Percentiles rank a stretch among this genome's conserved stretches.
Conservation (phyloP, 2,888 invertebrate genomes). For the Aporophyla nigra region DNA sequence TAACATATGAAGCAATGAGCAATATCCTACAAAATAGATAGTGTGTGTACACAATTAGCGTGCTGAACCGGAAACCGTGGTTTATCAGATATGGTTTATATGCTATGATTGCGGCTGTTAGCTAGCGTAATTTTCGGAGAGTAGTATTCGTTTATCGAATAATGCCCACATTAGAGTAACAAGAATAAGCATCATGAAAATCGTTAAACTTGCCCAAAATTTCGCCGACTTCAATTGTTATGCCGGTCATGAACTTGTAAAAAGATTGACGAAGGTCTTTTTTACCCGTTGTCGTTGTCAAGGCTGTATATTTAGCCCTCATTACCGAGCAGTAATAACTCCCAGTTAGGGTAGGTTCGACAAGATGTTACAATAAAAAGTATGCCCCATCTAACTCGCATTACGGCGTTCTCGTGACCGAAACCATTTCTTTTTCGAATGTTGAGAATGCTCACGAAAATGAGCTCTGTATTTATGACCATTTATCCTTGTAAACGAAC, state of each 20-base stretch:
- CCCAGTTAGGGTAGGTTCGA: slow-evolving; percentile 83
- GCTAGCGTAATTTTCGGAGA: neutral
- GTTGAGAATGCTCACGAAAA: slow-evolving; percentile 85
- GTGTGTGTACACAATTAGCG: too few relatives aligned
- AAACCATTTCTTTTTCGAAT: slow-evolving; percentile 83
- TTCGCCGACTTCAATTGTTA: slow-evolving; percentile 27
- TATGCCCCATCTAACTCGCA: slow-evolving; percentile 83
- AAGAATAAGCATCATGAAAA: neutral
- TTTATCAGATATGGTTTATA: neutral
- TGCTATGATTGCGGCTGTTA: neutral
- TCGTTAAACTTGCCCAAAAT: neutral
- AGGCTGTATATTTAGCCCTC: slow-evolving; percentile 81
- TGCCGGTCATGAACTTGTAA: slow-evolving; percentile 80
- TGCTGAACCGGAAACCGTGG: neutral
- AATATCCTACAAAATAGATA: too few relatives aligned
- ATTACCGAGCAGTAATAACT: slow-evolving; percentile 80
- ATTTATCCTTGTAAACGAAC: slow-evolving; percentile 76
- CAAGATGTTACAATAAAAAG: slow-evolving; percentile 84
- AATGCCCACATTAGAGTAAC: neutral
- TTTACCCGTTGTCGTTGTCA: slow-evolving; percentile 72
- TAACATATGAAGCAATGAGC: too few relatives aligned
- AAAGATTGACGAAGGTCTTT: slow-evolving; percentile 73
- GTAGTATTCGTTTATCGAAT: neutral
- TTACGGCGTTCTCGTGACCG: slow-evolving; percentile 84
- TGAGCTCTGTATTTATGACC: slow-evolving; percentile 82